A percentile compares a stretch with the other conserved stretches of the same genome.
phyloP scores from a whole-genome alignment of 1,140 invertebrate genomes.

The Pteromalus puparum region DNA sequence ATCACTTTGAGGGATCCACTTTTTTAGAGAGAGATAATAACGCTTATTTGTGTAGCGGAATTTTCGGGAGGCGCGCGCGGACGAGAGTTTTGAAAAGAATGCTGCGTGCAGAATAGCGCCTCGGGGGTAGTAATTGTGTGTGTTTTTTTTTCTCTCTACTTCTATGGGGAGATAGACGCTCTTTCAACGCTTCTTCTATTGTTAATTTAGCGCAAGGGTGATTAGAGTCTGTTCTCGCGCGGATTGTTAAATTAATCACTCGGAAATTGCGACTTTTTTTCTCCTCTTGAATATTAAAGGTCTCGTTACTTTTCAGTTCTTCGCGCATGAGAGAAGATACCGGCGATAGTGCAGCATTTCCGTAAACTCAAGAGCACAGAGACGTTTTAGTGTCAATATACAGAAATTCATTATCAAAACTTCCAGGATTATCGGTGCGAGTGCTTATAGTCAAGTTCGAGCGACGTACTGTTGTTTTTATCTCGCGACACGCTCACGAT shows the following conservation, averaged over 20 bases:
- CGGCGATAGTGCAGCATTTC: too few species aligned
- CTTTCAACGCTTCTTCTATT: not conserved
- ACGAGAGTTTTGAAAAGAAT: conserved; percentile 9
- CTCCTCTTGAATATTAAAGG: not conserved
- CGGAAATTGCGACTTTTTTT: not conserved
- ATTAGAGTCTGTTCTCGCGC: not conserved
- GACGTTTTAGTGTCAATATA: too few species aligned
- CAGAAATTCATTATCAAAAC: not conserved
- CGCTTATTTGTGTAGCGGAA: conserved; percentile 45
- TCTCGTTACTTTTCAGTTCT: not conserved
- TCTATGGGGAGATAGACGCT: not conserved
- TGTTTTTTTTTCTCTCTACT: not conserved
- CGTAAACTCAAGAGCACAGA: too few species aligned
- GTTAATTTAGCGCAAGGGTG: not conserved
- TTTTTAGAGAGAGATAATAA: conserved; percentile 32
- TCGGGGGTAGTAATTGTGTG: not conserved
- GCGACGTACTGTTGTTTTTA: conserved; percentile 13
- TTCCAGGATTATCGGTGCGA: not conserved
- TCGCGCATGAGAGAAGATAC: too few species aligned
- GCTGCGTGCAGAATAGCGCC: not conserved
- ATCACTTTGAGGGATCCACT: not conserved
- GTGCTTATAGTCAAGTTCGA: conserved; percentile 12
- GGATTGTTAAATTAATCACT: not conserved
- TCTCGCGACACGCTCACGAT: not conserved
- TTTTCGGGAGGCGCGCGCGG: conserved; percentile 14